Conservation (phyloP, 1,140 invertebrate genomes). For the Megalopta genalis region DNA sequence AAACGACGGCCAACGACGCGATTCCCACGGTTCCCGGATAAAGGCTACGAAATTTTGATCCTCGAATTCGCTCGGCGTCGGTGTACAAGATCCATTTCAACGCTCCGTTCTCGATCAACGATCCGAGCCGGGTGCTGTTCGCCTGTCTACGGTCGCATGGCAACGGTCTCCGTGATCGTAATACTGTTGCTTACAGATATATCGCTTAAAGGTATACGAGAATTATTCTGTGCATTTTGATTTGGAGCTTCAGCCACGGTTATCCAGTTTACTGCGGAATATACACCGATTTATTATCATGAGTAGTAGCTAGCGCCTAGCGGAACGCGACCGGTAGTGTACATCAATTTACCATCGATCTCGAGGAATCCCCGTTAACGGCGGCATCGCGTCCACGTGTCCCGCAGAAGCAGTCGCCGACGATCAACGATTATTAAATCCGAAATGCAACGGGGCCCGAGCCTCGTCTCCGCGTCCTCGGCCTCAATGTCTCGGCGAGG, state of each 20-base stretch:
- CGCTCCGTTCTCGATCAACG: not conserved
- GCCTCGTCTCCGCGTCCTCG: too few relatives aligned
- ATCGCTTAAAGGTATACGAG: conserved; percentile 37
- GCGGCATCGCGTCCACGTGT: too few relatives aligned
- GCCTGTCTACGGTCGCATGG: not conserved
- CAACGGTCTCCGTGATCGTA: conserved; percentile 20
- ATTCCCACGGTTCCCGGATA: too few relatives aligned
- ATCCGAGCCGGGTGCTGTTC: not conserved
- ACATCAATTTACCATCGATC: too few relatives aligned
- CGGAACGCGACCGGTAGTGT: not conserved
- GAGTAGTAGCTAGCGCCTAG: conserved; percentile 1
- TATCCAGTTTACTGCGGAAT: conserved; percentile 41
- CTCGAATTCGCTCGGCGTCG: not conserved
- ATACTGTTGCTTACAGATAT: conserved; percentile 25
- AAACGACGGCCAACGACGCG: not conserved
- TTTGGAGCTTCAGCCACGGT: conserved; percentile 63
- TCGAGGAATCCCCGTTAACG: too few relatives aligned
- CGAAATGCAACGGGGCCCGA: not conserved
- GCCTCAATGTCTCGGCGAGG: not conserved
- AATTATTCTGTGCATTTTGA: conserved; percentile 58
- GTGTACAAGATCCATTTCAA: not conserved
- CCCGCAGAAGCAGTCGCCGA: not conserved
- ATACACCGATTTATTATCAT: conserved; percentile 40
- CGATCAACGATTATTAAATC: not conserved
- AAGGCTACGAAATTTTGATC: not conserved